Conservation (phyloP, 1,140 invertebrate genomes). For the Galleria mellonella region DNA sequence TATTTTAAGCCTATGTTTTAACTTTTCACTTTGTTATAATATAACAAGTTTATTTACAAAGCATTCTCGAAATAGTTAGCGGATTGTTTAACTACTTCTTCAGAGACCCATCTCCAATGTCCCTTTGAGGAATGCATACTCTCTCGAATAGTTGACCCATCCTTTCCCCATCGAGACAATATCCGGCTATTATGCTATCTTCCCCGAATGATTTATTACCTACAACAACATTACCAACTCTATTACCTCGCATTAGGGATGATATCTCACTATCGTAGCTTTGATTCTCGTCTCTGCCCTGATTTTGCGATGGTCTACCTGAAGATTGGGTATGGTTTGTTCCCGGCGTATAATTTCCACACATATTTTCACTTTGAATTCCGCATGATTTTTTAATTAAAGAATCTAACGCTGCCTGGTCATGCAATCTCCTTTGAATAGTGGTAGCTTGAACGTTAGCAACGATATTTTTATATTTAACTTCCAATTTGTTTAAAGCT, state of each 20-base stretch:
- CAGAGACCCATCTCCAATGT: slow-evolving; percentile 22
- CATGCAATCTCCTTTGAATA: slow-evolving; percentile 52
- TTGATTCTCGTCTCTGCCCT: slow-evolving; percentile 16
- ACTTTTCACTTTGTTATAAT: too few species aligned
- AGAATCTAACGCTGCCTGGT: slow-evolving; percentile 51
- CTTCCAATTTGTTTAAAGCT: slow-evolving; percentile 50
- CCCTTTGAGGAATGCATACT: slow-evolving; percentile 51
- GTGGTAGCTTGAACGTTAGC: slow-evolving; percentile 57
- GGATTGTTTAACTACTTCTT: slow-evolving; percentile 6
- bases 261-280: slow-evolving; percentile 27
- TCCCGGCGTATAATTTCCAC: slow-evolving; percentile 8
- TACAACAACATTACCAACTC: slow-evolving; percentile 26
- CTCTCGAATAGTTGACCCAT: slow-evolving; percentile 51
- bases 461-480: slow-evolving; percentile 61
- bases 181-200: slow-evolving; percentile 32
- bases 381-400: slow-evolving; percentile 47
- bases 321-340: slow-evolving; percentile 20
- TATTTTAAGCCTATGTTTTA: too few species aligned
- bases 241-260: slow-evolving; percentile 26
- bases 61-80: too few species aligned
- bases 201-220: slow-evolving; percentile 33
- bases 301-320: slow-evolving; percentile 25
- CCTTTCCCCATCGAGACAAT: slow-evolving; percentile 43
- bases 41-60: too few species aligned
- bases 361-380: slow-evolving; percentile 16